Base-by-base conservation (phyloP, 2,113 vertebrate species). In the Ptilonorhynchus violaceus region DNA sequence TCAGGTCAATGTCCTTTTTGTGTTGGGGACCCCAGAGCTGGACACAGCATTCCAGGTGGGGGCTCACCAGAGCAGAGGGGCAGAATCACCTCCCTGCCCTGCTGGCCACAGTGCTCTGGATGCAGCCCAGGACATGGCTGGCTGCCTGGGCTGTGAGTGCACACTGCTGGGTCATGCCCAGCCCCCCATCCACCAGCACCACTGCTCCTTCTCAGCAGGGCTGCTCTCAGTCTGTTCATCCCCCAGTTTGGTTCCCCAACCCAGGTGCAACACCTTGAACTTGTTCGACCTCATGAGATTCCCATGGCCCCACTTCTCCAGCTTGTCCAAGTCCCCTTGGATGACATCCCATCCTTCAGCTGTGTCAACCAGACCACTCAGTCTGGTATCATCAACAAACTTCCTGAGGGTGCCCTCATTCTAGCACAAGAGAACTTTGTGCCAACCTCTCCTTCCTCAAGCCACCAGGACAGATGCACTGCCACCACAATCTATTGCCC, bases 1-100 rank as follows among this genome's bases (percentile, higher is more conserved):
- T 1, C 49, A 55, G 35, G 16, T 0, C 7, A 3, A 17, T 22
- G 16, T 25, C 24, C 24, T 21, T n/a, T 11, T 0, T 10, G 16
- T 49, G 49, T 1, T 56, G 41, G n/a, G 19, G 15, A 39, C 20
- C 30, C 41, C 66, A 35, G 20, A 4, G 6, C 3, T 10, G 41
- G 58, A 10, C 15, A 41, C 58, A 72, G 49, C 49, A 17, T 35
- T 13, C 58, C 6, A 8, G 58, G 1, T 49, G 35, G 20, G 49
- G 1, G 49, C 30, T 35, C 41, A 53, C 49, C 66, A 80, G 41
- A 30, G 50, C 35, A 35, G 42, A 72, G 58, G 1, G 17, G 6
- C 59, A 88, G 21, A 35, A 58, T 27, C 25, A 16, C 42, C 41
- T 31, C 58, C 25, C 9, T 56, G 12, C 31, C 25, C 58, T 72